A percentile compares a stretch with the other conserved stretches of the same genome.
Evolutionary conservation across 2,797 vertebrate genomes (phyloP).

Genomic region (Yasuhikotakia modesta): DNA sequence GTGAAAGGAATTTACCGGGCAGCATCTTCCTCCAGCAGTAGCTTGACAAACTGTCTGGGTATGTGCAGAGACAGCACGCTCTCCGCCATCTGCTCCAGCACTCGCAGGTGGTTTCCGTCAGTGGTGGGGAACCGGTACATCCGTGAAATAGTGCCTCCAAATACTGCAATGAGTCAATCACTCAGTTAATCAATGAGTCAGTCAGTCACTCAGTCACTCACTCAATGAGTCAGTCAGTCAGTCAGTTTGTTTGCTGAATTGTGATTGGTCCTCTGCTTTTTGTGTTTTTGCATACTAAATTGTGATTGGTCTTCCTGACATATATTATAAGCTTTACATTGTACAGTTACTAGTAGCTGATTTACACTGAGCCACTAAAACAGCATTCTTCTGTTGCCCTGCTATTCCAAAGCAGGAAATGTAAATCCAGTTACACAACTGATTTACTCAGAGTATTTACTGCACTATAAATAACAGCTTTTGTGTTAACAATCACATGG

Average conservation of each 20-base stretch:
- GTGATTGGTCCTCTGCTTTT: too few relatives aligned
- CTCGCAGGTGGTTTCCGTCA: constrained; percentile 93
- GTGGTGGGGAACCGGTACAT: constrained; percentile 97
- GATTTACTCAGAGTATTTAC: constrained; percentile 10
- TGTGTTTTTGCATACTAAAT: neutral
- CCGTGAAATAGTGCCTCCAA: constrained; percentile 93
- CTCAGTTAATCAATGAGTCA: neutral
- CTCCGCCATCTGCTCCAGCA: constrained; percentile 98
- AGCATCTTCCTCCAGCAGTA: constrained; percentile 94
- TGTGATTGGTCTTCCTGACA: neutral
- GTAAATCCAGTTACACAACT: neutral
- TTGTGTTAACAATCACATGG: too few relatives aligned
- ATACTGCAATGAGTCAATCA: constrained; percentile 74
- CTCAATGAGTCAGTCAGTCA: too few relatives aligned
- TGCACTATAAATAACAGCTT: constrained; percentile 1
- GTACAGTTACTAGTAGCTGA: neutral
- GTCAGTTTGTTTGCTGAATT: too few relatives aligned
- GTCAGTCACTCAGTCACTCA: too few relatives aligned
- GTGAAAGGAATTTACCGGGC: constrained; percentile 80
- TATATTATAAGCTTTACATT: too few relatives aligned
- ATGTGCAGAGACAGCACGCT: constrained; percentile 90
- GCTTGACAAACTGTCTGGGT: constrained; percentile 95
- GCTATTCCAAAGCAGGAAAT: neutral
- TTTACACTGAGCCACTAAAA: neutral
- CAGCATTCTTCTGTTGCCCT: neutral